Conservation (phyloP, 2,888 invertebrate species). For the Hypomecis punctinalis region DNA sequence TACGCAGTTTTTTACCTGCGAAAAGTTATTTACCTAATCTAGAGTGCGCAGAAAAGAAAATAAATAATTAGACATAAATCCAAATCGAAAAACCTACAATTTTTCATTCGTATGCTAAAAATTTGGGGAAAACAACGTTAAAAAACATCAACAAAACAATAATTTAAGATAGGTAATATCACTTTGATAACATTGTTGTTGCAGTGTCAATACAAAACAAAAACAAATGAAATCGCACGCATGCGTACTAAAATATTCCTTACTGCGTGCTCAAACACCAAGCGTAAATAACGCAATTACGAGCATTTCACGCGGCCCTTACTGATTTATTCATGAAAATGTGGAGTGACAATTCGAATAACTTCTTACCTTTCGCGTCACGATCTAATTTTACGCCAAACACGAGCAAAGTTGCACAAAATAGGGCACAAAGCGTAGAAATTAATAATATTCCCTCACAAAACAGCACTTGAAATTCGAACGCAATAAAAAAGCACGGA, state of each 20-base stretch:
- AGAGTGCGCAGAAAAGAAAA: no score
- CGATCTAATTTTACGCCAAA: conserved; percentile 45
- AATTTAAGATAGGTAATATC: no score
- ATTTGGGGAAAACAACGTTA: no score
- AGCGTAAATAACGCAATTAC: neutral
- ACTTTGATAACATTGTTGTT: no score
- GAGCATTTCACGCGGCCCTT: neutral
- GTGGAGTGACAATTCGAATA: conserved; percentile 16
- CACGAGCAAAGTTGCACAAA: conserved; percentile 46
- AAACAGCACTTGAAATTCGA: conserved; percentile 57
- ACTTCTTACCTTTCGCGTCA: conserved; percentile 52
- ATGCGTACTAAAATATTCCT: neutral
- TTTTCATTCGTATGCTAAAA: no score
- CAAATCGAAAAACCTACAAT: no score
- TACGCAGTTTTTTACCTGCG: no score
- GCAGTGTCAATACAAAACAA: neutral
- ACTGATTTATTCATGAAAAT: conserved; percentile 18
- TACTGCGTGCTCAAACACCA: neutral
- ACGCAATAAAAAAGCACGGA: conserved; percentile 50
- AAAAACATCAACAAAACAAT: no score
- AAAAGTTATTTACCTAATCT: no score
- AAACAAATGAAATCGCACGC: conserved; percentile 11
- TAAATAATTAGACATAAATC: no score
- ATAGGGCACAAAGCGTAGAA: conserved; percentile 43
- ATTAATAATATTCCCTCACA: conserved; percentile 48